Base-by-base conservation (phyloP, 2,113 vertebrate species). In the Anseranas semipalmata region DNA sequence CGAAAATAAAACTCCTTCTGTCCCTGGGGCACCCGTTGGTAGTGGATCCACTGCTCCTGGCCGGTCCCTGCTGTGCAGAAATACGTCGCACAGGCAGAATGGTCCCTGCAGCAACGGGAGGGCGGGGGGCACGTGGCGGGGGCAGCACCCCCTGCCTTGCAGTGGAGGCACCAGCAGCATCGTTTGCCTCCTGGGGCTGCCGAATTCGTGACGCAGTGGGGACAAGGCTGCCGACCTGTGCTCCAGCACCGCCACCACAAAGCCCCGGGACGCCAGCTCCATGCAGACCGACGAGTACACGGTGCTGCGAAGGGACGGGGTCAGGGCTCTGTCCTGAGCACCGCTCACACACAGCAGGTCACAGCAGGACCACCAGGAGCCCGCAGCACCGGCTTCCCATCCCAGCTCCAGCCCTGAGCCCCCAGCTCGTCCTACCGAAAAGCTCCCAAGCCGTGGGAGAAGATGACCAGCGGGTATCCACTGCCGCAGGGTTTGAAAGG, bases 391-490 rank as follows among this genome's bases (percentile, higher is more conserved):
- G 1, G 1, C 9, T 3, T 53, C 72, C 62, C 5, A 2, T 17
- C 28, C 45, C 20, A 5, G 67, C 50, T 73, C 78, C 22, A 24
- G 35, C 22, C 52, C 22, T 11, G 39, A 46, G 70, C 65, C 45
- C 19, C 28, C 68, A 30, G 28, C 45, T 41, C 37, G 2, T 33
- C 16, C 92, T 96, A 98, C 98, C 98, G 97, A 95, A 98, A 98
- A 80, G 79, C 86, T 95, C 98, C 98, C 66, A 98, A 81, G 37
- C 98, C 98, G 1, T 98, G 98, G 46, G 98, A 98, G 91, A 98
- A 98, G 95, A 98, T 96, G 97, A 98, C 94, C 95, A 98, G 88
- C 1, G 98, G 98, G 55, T 98, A 98, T 45, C 96, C 93, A 2
- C 74, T 55, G n/a, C 88, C 71, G 83, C 83, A 45, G 62, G 96